These are phyloP conservation scores for Ailurus styani DNA, from an alignment of 2,113 vertebrate species.

Conservation along the genomic window DNA sequence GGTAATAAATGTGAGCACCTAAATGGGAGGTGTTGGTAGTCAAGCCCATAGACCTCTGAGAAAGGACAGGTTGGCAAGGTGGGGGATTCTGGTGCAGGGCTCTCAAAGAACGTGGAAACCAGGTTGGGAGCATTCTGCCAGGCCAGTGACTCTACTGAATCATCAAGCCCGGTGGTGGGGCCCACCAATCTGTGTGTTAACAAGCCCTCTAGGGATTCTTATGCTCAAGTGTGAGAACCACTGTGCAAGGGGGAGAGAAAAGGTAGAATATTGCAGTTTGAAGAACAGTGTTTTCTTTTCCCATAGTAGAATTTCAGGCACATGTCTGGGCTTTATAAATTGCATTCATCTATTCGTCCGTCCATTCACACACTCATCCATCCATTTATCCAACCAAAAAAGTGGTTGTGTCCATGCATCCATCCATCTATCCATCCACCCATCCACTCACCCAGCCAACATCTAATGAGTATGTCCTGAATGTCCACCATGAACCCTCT, in stretches of 20 bases:
- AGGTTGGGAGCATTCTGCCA: neutral
- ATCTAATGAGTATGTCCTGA: neutral
- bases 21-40: neutral
- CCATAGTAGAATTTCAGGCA: neutral
- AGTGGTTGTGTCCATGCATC: no score
- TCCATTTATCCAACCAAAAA: neutral
- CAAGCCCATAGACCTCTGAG: neutral
- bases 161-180: neutral
- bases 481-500: no score
- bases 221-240: neutral
- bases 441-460: neutral
- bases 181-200: neutral
- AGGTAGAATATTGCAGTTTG: neutral
- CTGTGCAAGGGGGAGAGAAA: neutral
- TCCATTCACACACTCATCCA: neutral
- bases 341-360: neutral
- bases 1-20: neutral
- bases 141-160: neutral
- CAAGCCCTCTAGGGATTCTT: neutral
- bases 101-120: neutral
- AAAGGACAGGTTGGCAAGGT: neutral
- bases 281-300: neutral
- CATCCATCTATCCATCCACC: neutral
- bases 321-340: neutral
- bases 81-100: accelerated